A percentile compares a stretch with the other conserved stretches of the same genome.
Conservation (phyloP, 2,113 vertebrate species). For the Terrapene triunguis region DNA sequence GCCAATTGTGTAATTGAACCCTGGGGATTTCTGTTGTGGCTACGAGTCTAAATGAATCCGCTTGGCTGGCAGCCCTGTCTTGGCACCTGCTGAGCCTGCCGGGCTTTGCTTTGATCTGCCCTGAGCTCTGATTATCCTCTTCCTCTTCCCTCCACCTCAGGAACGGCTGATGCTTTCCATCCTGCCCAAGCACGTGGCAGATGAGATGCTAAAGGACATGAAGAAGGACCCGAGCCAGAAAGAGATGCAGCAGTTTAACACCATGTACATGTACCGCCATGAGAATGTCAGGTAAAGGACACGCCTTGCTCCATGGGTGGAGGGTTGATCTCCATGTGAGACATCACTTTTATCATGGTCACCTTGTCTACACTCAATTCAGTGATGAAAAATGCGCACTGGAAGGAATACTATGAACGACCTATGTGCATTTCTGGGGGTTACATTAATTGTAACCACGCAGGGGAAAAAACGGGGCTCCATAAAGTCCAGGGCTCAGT, state of each 20-base stretch:
- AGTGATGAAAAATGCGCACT: neutral
- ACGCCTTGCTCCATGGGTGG: rapidly evolving
- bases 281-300: conserved; percentile 92
- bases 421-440: neutral
- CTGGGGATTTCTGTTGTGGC: rapidly evolving
- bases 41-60: rapidly evolving
- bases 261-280: conserved; percentile 99
- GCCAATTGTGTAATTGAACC: neutral
- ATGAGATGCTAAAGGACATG: conserved; percentile 98
- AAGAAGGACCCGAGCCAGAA: conserved; percentile 92
- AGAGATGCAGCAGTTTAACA: conserved; percentile 97
- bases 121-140: neutral
- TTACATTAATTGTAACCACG: neutral
- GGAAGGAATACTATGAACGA: neutral
- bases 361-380: neutral
- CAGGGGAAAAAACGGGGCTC: neutral
- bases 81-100: neutral
- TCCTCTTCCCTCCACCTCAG: conserved; percentile 65
- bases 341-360: neutral
- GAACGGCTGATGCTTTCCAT: conserved; percentile 95
- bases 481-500: neutral
- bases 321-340: neutral
- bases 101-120: neutral
- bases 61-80: neutral
- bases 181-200: conserved; percentile 95